These are phyloP conservation scores for Hypomesus transpacificus DNA, from an alignment of 2,113 vertebrate species.

Conservation along the genomic window DNA sequence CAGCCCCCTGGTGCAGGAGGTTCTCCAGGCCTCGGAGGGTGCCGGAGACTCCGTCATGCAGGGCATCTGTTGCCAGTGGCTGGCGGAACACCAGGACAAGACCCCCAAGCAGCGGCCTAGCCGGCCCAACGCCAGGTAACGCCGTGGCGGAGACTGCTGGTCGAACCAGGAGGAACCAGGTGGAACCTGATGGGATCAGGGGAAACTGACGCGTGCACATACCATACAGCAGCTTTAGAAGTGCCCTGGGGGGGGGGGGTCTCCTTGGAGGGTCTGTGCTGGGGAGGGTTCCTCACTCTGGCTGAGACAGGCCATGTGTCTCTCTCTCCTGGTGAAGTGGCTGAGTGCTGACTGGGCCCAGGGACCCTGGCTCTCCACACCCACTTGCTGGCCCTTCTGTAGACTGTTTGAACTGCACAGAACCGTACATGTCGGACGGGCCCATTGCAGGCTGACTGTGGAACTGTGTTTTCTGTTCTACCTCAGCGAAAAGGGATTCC, in stretches of 20 bases:
- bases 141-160: neutral
- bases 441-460: neutral
- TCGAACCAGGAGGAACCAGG: neutral
- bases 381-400: neutral
- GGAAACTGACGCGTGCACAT: neutral
- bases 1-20: slow-evolving; percentile 81
- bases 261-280: neutral
- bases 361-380: too few relatives aligned
- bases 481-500: slow-evolving; percentile 59
- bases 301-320: too few relatives aligned
- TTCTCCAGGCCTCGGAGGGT: slow-evolving; percentile 77
- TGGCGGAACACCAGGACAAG: slow-evolving; percentile 78
- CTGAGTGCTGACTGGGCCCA: too few relatives aligned
- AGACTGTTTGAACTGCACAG: neutral
- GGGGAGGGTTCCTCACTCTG: too few relatives aligned
- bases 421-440: neutral
- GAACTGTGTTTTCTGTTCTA: slow-evolving; percentile 39
- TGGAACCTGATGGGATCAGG: neutral
- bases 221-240: too few relatives aligned
- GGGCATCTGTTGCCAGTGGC: slow-evolving; percentile 93
- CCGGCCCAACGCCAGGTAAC: slow-evolving; percentile 57
- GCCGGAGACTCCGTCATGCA: slow-evolving; percentile 81
- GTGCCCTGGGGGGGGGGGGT: too few relatives aligned
- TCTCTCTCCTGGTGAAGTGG: neutral
- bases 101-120: slow-evolving; percentile 47